Base-by-base conservation (phyloP, 2,797 vertebrate genomes). In the Danio choprae region DNA sequence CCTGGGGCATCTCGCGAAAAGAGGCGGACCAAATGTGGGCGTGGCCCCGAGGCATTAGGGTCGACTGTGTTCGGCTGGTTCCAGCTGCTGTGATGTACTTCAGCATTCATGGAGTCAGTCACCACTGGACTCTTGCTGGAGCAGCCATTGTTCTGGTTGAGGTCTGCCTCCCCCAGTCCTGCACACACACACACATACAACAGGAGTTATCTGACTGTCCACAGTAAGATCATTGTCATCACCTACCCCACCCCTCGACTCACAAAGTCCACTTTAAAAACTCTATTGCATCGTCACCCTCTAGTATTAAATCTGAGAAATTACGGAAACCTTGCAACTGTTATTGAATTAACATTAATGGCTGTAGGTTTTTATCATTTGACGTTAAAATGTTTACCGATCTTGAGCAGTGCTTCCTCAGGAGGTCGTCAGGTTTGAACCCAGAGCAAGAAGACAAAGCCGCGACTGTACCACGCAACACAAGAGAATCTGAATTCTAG, bases 1-100 rank as follows among this genome's bases (percentile, higher is more conserved):
- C 97, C 97, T 83, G 98, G 98, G 88, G 98, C 98, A 95, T 99
- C 98, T 95, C 98, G 97, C 95, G 98, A 99, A 94, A 99, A 99
- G 93, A 99, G 97, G 97, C 98, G 98, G 96, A 91, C 92, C 95
- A 99, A 94, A 93, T 99, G 98, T 94, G 97, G 97, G 96, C 97
- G 98, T 89, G 91, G 94, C 50, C 82, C 89, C 88, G 92, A 89
- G 76, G 90, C 90, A 29, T 94, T 92, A 82, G 90, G 87, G 94
- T 97, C 96, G 94, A 93, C 95, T 95, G 96, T 92, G 94, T 87
- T 96, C 96, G 96, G 93, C 4, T 84, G 77, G 0, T 82, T 91
- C 95, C 96, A 94, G 89, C 90, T 92, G 92, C 95, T 94, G 94
- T 85, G 93, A 16, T 96, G 95, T 89, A 92, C 93, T 88, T 89